Percentiles rank a stretch among this genome's conserved stretches.
Evolutionary conservation across 2,797 vertebrate genomes (phyloP).

Genomic region (Garrulus glandarius): DNA sequence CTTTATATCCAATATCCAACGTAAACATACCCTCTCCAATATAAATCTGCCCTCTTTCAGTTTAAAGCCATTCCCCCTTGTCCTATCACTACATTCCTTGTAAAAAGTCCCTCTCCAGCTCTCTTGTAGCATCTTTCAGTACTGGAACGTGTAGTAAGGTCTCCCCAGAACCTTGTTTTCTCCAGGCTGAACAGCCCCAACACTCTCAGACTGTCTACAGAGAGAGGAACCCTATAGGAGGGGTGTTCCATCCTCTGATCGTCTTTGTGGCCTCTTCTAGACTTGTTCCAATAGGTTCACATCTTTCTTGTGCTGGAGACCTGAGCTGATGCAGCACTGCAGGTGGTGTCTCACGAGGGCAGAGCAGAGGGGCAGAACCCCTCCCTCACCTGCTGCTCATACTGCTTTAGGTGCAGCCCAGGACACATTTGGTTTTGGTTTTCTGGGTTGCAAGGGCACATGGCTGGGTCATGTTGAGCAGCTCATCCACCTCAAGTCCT

Average conservation of each 20-base stretch:
- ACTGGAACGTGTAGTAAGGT: not conserved
- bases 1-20: not conserved
- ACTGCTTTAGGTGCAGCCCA: fast-evolving
- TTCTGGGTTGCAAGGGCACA: not conserved
- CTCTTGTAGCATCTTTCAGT: not conserved
- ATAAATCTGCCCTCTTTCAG: not conserved
- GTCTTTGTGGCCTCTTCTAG: not conserved
- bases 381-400: not conserved
- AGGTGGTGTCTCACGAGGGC: not conserved
- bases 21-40: not conserved
- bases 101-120: not conserved
- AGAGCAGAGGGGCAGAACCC: not conserved
- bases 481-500: not conserved
- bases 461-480: not conserved
- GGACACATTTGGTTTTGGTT: not conserved
- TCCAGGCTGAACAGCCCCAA: too few species aligned
- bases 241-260: not conserved
- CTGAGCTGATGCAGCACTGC: not conserved
- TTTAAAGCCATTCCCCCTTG: not conserved
- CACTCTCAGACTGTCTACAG: not conserved
- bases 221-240: not conserved
- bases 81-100: not conserved
- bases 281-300: not conserved
- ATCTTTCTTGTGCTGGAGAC: not conserved
- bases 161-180: not conserved